These are phyloP conservation scores for Toxotes lorentzi DNA, from an alignment of 2,797 vertebrate genomes.

Conservation along the genomic window DNA sequence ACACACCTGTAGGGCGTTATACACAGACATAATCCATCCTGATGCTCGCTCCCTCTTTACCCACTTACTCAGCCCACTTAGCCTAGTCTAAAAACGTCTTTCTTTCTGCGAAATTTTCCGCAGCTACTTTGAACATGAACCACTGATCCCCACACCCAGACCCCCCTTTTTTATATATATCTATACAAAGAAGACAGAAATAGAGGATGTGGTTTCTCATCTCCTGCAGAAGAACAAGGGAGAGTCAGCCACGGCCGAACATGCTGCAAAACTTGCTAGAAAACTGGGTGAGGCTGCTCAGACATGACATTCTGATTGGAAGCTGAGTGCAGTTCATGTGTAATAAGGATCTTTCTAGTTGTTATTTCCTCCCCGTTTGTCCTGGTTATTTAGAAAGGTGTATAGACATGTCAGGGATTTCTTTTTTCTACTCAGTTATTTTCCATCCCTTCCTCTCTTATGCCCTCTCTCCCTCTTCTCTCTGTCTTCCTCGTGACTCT, in stretches of 20 bases:
- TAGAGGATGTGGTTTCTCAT: constrained; percentile 60
- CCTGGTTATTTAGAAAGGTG: constrained; percentile 32
- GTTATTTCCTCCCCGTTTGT: constrained; percentile 34
- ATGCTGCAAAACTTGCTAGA: constrained; percentile 14
- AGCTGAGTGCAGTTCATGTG: constrained; percentile 30
- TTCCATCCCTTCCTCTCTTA: constrained; percentile 59
- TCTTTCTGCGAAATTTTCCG: constrained; percentile 31
- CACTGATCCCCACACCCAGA: background rate
- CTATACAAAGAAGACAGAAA: constrained; percentile 27
- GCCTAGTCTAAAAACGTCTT: constrained; percentile 33
- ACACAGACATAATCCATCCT: background rate
- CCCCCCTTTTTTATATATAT: constrained; percentile 7
- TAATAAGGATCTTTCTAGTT: constrained; percentile 6
- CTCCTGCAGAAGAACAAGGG: constrained; percentile 34
- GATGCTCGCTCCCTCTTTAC: constrained; percentile 16
- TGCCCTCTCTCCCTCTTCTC: constrained; percentile 29
- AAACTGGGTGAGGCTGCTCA: constrained; percentile 38
- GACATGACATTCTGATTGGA: constrained; percentile 52
- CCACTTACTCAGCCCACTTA: background rate
- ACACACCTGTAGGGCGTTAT: constrained; percentile 45
- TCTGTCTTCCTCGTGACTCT: constrained; percentile 68
- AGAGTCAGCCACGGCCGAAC: constrained; percentile 28
- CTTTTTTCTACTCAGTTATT: constrained; percentile 47
- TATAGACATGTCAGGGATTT: constrained; percentile 43
- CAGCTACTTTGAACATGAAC: constrained; percentile 45